phyloP scores from a whole-genome alignment of 2,888 invertebrate genomes.

The Agrochola litura region DNA sequence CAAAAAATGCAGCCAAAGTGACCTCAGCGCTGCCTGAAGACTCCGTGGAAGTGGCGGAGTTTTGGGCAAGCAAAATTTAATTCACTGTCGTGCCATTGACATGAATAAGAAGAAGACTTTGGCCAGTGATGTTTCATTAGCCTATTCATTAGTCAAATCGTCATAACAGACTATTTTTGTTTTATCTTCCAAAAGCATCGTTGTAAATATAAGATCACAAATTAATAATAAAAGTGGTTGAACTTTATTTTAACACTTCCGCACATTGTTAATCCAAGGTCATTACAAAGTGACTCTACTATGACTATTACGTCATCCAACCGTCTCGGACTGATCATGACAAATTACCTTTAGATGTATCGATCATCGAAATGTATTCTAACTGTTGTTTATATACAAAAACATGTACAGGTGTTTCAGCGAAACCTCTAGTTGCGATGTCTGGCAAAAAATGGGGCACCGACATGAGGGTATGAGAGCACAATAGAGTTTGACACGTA shows the following conservation, averaged over 20 bases:
- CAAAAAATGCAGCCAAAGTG: not conserved
- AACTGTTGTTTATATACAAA: slow-evolving; percentile 56
- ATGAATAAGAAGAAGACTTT: not conserved
- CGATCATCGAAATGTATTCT: slow-evolving; percentile 52
- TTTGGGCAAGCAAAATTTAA: no score
- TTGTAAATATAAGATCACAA: slow-evolving; percentile 12
- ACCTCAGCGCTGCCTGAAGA: not conserved
- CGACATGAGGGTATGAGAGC: slow-evolving; percentile 9
- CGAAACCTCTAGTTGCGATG: slow-evolving; percentile 33
- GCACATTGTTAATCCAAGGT: slow-evolving; percentile 59
- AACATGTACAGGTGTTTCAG: slow-evolving; percentile 58
- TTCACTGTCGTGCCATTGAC: not conserved
- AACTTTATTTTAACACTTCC: slow-evolving; percentile 56
- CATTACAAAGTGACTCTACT: slow-evolving; percentile 54
- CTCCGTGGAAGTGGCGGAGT: not conserved
- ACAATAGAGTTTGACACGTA: slow-evolving; percentile 36
- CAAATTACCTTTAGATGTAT: slow-evolving; percentile 57
- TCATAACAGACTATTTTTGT: not conserved
- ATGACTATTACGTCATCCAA: slow-evolving; percentile 53
- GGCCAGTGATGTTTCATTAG: not conserved
- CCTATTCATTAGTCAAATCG: not conserved
- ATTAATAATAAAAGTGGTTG: slow-evolving; percentile 42
- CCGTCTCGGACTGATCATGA: slow-evolving; percentile 47
- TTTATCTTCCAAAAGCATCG: slow-evolving; percentile 10
- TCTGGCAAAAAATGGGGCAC: slow-evolving; percentile 57